Base-by-base conservation (phyloP, 1,140 invertebrate species). In the Brachionus plicatilis region DNA sequence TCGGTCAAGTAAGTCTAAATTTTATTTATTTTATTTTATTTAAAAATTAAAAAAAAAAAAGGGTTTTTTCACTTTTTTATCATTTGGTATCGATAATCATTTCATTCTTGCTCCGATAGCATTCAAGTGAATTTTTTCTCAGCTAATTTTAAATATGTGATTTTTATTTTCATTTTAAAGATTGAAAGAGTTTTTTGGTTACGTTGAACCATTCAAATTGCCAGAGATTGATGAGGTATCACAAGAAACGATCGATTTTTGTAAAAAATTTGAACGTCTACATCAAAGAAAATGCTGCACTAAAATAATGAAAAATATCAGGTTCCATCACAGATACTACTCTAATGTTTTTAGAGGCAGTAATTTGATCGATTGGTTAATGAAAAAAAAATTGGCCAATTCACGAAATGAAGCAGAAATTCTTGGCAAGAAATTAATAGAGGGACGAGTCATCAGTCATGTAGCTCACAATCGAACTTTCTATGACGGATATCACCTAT, bases 261-360 rank as follows among this genome's bases (percentile, higher is more conserved):
- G 95, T 87, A 94, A 96, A 85, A 94, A 96, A 88, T 98, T 97
- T 89, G 92, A 92, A 24, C 93, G 92, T 37, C 94, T 95, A 88
- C 94, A 97, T 88, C 90, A 95, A 87, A 92, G 93, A 9, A 94
- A 93, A 86, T 96, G 95, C 90, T 92, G 92, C 68, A 90, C 91
- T 85, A 93, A 94, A 56, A 95, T 97, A 87, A 93, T 94, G 17
- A 92, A 92, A 86, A 93, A 94, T 88, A 92, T 91, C 89, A 92
- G 91, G 91, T 93, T 88, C 87, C 87, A 83, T 66, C 78, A 53
- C n/a, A 79, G 85, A 80, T 84, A 45, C 83, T 85, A 27, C 86
- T 91, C 91, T 47, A 91, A 92, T 85, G 94, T 94, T 11, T 97
- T 98, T 88, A 93, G 93, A 86, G 95, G 95, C 20, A 91, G 91